phyloP scores from a whole-genome alignment of 2,797 vertebrate species.

The Acrossocheilus fasciatus region DNA sequence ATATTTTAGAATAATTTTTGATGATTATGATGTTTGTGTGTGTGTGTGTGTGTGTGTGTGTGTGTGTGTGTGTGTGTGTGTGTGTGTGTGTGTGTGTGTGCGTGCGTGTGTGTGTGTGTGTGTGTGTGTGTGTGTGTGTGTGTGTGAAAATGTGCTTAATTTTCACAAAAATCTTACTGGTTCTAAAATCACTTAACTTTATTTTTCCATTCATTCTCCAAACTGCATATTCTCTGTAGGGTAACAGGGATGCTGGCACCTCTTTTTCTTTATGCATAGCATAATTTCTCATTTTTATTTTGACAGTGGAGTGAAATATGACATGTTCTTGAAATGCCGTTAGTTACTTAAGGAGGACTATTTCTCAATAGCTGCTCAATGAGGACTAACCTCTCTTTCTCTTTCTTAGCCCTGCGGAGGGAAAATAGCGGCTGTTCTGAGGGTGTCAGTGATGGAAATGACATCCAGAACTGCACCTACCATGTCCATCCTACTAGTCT shows the following conservation, averaged over 20 bases:
- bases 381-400: background rate
- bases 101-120: no score
- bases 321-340: background rate
- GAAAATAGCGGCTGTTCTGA: constrained; percentile 78
- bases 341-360: no score
- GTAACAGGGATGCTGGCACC: background rate
- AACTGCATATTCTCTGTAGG: background rate
- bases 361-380: background rate
- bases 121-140: no score
- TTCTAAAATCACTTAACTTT: no score
- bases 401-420: constrained; percentile 70
- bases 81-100: no score
- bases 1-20: no score
- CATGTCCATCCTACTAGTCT: constrained; percentile 79
- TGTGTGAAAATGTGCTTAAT: no score
- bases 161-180: no score
- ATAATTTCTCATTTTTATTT: background rate
- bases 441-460: constrained; percentile 66
- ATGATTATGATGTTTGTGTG: no score
- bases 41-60: no score
- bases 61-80: no score
- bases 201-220: no score
- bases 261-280: background rate
- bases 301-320: background rate
- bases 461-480: constrained; percentile 77